Evolutionary conservation across 1,140 invertebrate species (phyloP).

Genomic region (Brevipalpus yothersi): DNA sequence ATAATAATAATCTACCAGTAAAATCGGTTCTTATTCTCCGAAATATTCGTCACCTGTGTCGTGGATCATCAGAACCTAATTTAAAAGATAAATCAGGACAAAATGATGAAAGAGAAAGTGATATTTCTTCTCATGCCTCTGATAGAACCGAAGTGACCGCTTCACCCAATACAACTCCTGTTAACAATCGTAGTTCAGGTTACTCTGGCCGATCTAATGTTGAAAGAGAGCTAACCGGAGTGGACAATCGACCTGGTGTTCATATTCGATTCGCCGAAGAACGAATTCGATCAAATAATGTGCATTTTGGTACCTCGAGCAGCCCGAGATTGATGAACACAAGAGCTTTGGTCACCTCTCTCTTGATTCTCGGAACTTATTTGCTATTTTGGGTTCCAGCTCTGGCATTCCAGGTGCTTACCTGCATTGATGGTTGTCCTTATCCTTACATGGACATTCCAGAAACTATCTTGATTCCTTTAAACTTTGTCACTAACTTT

Average conservation of each 20-base stretch:
- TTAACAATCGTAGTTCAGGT: no score
- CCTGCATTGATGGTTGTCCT: slow-evolving; percentile 22
- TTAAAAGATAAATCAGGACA: no score
- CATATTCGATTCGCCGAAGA: not conserved
- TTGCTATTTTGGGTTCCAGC: slow-evolving; percentile 37
- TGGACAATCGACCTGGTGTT: not conserved
- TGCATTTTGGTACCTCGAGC: not conserved
- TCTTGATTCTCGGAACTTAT: slow-evolving; percentile 38
- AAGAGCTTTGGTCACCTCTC: slow-evolving; percentile 37
- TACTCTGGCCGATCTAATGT: not conserved
- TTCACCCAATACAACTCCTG: no score
- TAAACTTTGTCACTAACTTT: slow-evolving; percentile 13
- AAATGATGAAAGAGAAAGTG: not conserved
- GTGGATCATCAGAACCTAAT: no score
- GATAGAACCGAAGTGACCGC: no score
- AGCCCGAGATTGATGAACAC: slow-evolving; percentile 16
- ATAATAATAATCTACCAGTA: no score
- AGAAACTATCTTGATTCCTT: not conserved
- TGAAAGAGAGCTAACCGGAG: not conserved
- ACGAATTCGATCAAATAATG: not conserved
- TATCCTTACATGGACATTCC: slow-evolving; percentile 5
- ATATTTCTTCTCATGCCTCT: no score
- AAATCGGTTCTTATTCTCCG: no score
- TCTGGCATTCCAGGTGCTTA: slow-evolving; percentile 25
- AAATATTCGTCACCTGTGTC: no score